Base-by-base conservation (phyloP, 2,797 vertebrate species). In the Poliocrania exsul region DNA sequence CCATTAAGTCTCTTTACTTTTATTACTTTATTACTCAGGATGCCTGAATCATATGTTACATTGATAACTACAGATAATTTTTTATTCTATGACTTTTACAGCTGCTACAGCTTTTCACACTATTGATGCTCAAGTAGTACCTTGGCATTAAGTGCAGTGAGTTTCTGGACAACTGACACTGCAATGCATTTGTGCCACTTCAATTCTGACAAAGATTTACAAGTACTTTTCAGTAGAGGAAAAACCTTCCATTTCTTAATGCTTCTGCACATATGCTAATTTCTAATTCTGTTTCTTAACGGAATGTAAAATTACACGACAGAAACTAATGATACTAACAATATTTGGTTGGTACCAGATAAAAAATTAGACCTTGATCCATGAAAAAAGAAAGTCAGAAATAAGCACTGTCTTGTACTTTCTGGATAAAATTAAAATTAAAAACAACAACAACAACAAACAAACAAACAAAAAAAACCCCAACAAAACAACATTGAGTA, bases 161-260 rank as follows among this genome's bases (percentile, higher is more conserved):
- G 10, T 80, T 94, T 91, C 90, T 96, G 78, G 86, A 92, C 31
- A 23, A 66, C 33, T 84, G 71, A 58, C 84, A 65, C 64, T 50
- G 70, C 70, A 78, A 73, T 40, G 53, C 47, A 78, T 96, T 94
- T 90, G 44, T 78, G 38, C 47, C 3, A 2, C 79, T 90, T 94
- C 66, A 67, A 47, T 84, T 95, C 91, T 95, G 82, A 75, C 72
- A 69, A 81, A 81, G 78, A 94, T 94, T 96, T 96, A 81, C 79
- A 91, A 86, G 72, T 85, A 93, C 65, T 91, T 96, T 95, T 87
- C 67, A 88, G 8, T 9, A 79, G 61, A 82, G 81, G 57, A 61
- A 91, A 93, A 92, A 13, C 46, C 62, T 64, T 78, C 47, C 1
- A 21, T 89, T 94, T 90, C 78, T 92, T 53, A 96, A 88, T 46